Evolutionary conservation across 2,113 vertebrate genomes (phyloP), one percentile per base, ranked within the genome.

Genomic region (Crotalus horridus): DNA sequence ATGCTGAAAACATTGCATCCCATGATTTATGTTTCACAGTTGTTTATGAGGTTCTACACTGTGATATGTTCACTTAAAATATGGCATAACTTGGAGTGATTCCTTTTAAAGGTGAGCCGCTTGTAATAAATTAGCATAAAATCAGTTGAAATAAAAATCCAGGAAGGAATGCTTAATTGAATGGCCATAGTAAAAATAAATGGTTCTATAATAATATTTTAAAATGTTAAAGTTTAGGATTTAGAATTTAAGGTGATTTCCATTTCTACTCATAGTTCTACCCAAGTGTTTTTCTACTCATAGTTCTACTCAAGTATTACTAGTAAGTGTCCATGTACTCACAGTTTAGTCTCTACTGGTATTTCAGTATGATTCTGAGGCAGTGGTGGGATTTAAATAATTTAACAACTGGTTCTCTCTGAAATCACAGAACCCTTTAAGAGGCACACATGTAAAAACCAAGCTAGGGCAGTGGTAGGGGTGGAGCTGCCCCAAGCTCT

Each of bases 1-100:
- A 91, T 91, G 69, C 85, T 90, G 59, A 94, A 88, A 92, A 53
- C 86, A 91, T 29, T 95, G 89, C 51, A 23, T 92, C 94, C 86
- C 95, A 92, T 96, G 93, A 48, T 93, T 93, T 90, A 48, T 43
- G 86, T 33, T 87, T 91, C 88, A 46, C 91, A 95, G 93, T 93
- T 54, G 0, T 29, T 87, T 94, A 85, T n/a, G 13, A 95, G 17
- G 17, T 90, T 92, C 23, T 87, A 58, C 1, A 0, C 69, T 17
- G 6, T 93, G 91, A 86, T 87, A 91, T 23, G 15, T 17, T 94
- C 88, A 46, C 59, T 46, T 15, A 17, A 59, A 39, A 93, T n/a
- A 55, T 91, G 33, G 46, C 33, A 21, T 58, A 56, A 33, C 21
- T 86, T 15, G 81, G 43, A 58, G 26, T 24, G 48, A 53, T 39